phyloP scores from a whole-genome alignment of 2,888 invertebrate species.

The Venusia cambrica region DNA sequence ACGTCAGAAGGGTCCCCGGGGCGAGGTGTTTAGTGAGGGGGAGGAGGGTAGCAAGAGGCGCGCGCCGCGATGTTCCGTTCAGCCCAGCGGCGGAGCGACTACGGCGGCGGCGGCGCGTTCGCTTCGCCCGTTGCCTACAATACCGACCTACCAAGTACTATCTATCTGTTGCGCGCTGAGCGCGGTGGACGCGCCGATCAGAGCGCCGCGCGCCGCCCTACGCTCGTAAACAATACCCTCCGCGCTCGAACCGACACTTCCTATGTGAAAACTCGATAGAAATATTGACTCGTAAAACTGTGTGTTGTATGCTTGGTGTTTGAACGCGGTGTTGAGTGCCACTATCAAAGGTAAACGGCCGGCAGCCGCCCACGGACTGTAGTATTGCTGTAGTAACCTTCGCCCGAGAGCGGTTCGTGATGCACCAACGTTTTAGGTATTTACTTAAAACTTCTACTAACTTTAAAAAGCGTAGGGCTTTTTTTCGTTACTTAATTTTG shows the following conservation, averaged over 20 bases:
- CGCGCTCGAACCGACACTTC: slow-evolving; percentile 38
- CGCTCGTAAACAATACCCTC: slow-evolving; percentile 65
- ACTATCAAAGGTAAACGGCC: slow-evolving; percentile 58
- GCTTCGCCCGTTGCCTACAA: slow-evolving; percentile 15
- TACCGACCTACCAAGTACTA: slow-evolving; percentile 48
- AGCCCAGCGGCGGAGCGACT: slow-evolving; percentile 40
- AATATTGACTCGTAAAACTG: no score
- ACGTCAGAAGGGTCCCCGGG: slow-evolving; percentile 59
- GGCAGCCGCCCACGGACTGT: slow-evolving; percentile 62
- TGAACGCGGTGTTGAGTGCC: slow-evolving; percentile 50
- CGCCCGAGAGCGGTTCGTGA: slow-evolving; percentile 49
- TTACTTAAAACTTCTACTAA: no score
- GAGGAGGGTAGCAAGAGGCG: slow-evolving; percentile 47
- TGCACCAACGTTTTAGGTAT: slow-evolving; percentile 48
- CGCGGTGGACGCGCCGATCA: slow-evolving; percentile 69
- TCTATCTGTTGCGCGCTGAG: slow-evolving; percentile 72
- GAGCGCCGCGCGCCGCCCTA: slow-evolving; percentile 38
- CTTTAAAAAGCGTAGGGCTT: no score
- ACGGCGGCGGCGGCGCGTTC: slow-evolving; percentile 32
- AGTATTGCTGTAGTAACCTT: slow-evolving; percentile 59
- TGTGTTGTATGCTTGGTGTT: no score
- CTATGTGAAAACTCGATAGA: slow-evolving; percentile 31
- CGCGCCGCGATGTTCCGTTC: slow-evolving; percentile 57
- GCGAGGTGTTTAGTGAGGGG: slow-evolving; percentile 32
- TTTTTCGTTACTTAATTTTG: no score